Percentiles rank a stretch among this genome's conserved stretches.
phyloP scores from a whole-genome alignment of 2,888 invertebrate species.

The Heterodera filipjevi region DNA sequence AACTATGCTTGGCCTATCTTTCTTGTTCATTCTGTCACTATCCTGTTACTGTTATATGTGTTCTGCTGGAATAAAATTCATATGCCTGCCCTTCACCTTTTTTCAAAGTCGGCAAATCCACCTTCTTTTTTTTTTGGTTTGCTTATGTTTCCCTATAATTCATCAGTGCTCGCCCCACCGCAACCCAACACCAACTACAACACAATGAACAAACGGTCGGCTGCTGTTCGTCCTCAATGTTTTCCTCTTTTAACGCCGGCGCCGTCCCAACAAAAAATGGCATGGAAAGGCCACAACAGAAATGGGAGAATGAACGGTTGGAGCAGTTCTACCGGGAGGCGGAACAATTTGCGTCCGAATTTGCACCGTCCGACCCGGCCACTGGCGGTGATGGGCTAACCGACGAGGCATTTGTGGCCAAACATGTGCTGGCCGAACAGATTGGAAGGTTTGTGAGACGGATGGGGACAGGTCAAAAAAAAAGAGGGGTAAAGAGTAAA shows the following conservation, averaged over 20 bases:
- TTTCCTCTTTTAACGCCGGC: conserved; percentile 18
- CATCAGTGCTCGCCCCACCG: background rate
- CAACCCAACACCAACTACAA: background rate
- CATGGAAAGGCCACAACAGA: background rate
- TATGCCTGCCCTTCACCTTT: too few species aligned
- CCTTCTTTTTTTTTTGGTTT: too few species aligned
- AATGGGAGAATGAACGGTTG: conserved; percentile 6
- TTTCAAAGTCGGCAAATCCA: too few species aligned
- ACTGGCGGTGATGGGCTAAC: conserved; percentile 28
- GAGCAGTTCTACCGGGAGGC: conserved; percentile 15
- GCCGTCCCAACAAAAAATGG: background rate
- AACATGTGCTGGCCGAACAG: conserved; percentile 59
- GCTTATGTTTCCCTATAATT: background rate
- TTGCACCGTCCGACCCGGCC: conserved; percentile 2
- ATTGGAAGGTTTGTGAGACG: conserved; percentile 52
- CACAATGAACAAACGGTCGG: background rate
- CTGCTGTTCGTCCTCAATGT: background rate
- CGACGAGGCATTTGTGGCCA: conserved; percentile 59
- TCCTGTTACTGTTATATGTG: too few species aligned
- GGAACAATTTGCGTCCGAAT: conserved; percentile 17
- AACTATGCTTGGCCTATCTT: too few species aligned
- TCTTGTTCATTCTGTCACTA: too few species aligned
- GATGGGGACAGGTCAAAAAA: background rate
- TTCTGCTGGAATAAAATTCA: too few species aligned
- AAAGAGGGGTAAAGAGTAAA: too few species aligned